Base-by-base conservation (phyloP, 53 echinoderm and acorn worm species). In the Apostichopus leukothele region DNA sequence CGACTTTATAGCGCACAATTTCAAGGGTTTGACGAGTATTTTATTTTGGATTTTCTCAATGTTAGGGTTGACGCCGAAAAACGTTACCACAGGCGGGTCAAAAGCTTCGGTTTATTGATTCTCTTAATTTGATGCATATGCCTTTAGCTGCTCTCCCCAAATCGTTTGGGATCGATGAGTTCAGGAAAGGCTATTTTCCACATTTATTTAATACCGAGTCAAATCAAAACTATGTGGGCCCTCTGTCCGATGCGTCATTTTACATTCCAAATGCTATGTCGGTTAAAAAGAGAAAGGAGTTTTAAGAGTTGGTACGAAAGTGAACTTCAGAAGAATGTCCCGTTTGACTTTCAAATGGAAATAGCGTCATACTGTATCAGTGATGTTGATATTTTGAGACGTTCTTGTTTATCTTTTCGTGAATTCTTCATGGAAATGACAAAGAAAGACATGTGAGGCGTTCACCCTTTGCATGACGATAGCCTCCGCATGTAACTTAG, bases 181-280 rank as follows among this genome's bases (percentile, higher is more conserved):
- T 91, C 2, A 91, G 87, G 55, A 91, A 91, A 26, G 91, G 91
- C 6, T 87, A 76, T 51, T 91, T 91, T 71, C 87, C 91, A 1
- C 91, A 91, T 73, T 19, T 91, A 1, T 91, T 87, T 61, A 61
- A 61, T 61, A 61, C 61, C 53, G 18, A 21, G 18, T 18, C 53
- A 83, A 83, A 83, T 54, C 60, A 83, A 83, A 83, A 83, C 9
- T 89, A 86, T 20, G 84, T 92, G 50, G 51, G 89, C 22, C 52
- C 86, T 11, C 75, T 92, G 80, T 79, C 92, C 22, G 60, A 83
- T 20, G 21, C 86, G 20, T 59, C 50, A 1, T 55, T 92, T 93
- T 93, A 50, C 13, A 61, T 13, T 11, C 61, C 61, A 61, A 61
- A 61, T 61, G 9, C 61, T 13, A 61, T 61, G 61, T 88, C 6